These are phyloP conservation scores for Odontesthes bonariensis DNA, from an alignment of 2,113 vertebrate species.

Conservation along the genomic window DNA sequence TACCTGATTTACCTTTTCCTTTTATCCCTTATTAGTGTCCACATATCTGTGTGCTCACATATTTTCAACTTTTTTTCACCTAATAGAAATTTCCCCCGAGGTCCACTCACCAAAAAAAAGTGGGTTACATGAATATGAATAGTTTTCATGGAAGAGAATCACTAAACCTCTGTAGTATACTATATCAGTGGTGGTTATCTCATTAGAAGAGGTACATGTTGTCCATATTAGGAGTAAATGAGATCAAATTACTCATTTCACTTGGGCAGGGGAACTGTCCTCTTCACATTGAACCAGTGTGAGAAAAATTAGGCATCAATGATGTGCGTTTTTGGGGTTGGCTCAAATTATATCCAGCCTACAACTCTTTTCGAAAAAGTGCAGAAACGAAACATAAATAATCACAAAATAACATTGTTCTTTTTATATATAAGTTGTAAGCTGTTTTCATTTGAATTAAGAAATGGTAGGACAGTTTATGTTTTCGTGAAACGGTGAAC, in stretches of 20 bases:
- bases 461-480: too few species aligned
- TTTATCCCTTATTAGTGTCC: constrained; percentile 12
- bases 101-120: constrained; percentile 34
- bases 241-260: not conserved
- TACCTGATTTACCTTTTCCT: constrained; percentile 2
- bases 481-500: not conserved
- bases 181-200: constrained; percentile 15
- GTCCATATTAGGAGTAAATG: not conserved
- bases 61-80: constrained; percentile 4
- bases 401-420: not conserved
- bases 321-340: too few species aligned
- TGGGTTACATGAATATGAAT: constrained; percentile 62
- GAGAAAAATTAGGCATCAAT: not conserved
- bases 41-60: constrained; percentile 4
- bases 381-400: not conserved
- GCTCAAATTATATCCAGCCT: not conserved
- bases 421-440: too few species aligned
- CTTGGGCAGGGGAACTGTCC: not conserved
- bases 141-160: constrained; percentile 40
- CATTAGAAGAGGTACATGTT: constrained; percentile 5
- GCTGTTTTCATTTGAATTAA: too few species aligned
- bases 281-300: constrained; percentile 5
- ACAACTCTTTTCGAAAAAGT: not conserved
- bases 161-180: constrained; percentile 24
- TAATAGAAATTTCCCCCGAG: constrained; percentile 56